A percentile compares a stretch with the other conserved stretches of the same genome.
Evolutionary conservation across 2,888 invertebrate genomes (phyloP).

Genomic region (Coelinius sp.): DNA sequence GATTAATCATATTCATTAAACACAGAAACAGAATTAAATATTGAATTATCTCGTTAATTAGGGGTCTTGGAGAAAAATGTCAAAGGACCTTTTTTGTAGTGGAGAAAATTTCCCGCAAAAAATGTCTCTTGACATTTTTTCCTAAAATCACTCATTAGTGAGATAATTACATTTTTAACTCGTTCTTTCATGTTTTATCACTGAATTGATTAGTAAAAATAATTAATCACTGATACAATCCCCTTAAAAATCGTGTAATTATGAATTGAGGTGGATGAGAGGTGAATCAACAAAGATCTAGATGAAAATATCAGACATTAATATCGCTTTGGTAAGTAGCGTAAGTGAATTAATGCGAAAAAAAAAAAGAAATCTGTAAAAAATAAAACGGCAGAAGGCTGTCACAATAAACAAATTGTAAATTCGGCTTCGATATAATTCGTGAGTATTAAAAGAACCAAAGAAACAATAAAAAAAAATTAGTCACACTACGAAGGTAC

Average conservation of each 20-base stretch:
- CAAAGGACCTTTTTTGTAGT: too few relatives aligned
- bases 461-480: conserved; percentile 9
- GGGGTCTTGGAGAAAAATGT: too few relatives aligned
- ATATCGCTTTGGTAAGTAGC: conserved; percentile 52
- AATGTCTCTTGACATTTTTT: too few relatives aligned
- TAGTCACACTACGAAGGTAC: conserved; percentile 17
- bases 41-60: too few relatives aligned
- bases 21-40: too few relatives aligned
- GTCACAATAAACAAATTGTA: background rate
- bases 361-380: background rate
- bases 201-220: background rate
- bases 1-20: too few relatives aligned
- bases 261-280: background rate
- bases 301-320: background rate
- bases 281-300: background rate
- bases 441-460: conserved; percentile 21
- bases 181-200: too few relatives aligned
- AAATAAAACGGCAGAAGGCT: background rate
- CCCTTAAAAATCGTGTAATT: background rate
- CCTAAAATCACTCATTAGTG: too few relatives aligned
- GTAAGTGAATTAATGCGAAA: conserved; percentile 27
- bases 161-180: too few relatives aligned
- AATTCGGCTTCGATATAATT: conserved; percentile 1
- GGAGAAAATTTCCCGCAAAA: too few relatives aligned
- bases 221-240: background rate